Evolutionary conservation across 2,888 invertebrate genomes (phyloP), one percentile per base, ranked within the genome.

Genomic region (Arctia plantaginis): DNA sequence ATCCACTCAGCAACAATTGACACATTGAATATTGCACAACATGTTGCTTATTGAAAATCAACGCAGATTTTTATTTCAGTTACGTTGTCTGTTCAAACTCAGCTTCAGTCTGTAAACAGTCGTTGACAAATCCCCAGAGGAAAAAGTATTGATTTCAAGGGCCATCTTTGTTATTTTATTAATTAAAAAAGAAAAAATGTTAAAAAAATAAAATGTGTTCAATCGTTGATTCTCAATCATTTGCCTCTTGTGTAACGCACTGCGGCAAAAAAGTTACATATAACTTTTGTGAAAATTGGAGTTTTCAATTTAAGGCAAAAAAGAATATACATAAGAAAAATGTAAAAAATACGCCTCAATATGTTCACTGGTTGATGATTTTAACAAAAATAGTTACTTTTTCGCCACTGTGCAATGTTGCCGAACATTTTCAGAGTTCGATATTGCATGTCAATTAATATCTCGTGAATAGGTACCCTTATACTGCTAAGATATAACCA

Each of bases 401-500:
- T n/a, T 3, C 12, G 51, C 12, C 10, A 23, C n/a, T n/a, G n/a
- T 10, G 51, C 51, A 55, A 7, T n/a, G n/a, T 55, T 55, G 51
- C 12, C 51, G 12, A 55, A 1, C 23, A 55, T 41, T 1, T 41
- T 12, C 6, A 41, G 8, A 4, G 1, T 41, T 41, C 8, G 8
- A n/a, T n/a, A 55, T 55, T n/a, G n/a, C 47, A 23, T 15, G 13
- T 6, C 13, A n/a, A 15, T 15, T 51, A 7, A 68, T 12, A 20
- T 10, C 51, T 30, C 8, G 62, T 62, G 62, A 30, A 41, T 20
- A 18, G 10, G 41, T 30, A 41, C 23, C 6, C 12, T 35, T n/a
- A 62, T 23, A 41, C 27, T 62, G 44, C 33, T 64, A 13, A 59
- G 39, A 66, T 39, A 44, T 27, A 55, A 66, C 66, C 55, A 72